These are phyloP conservation scores for Epinephelus awoara DNA, from an alignment of 2,797 vertebrate genomes.

Conservation along the genomic window DNA sequence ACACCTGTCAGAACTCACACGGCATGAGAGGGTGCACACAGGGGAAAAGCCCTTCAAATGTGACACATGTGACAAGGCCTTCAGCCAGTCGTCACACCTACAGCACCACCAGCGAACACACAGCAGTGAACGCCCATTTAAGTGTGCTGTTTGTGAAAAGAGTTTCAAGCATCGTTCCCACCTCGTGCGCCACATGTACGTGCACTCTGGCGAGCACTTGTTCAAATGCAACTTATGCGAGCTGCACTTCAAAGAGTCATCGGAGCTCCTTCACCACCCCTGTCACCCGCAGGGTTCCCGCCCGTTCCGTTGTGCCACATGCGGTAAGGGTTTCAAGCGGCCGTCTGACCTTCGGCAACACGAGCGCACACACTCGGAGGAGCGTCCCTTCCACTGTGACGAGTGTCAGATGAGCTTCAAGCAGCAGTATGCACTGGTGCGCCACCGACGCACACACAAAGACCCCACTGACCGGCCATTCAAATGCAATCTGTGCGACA, in stretches of 20 bases:
- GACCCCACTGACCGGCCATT: conserved; percentile 90
- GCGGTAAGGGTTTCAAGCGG: conserved; percentile 96
- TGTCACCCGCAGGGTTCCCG: conserved; percentile 96
- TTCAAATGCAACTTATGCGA: conserved; percentile 98
- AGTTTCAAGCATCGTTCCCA: conserved; percentile 99
- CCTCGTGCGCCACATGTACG: conserved; percentile 98
- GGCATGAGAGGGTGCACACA: conserved; percentile 96
- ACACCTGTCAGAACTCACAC: conserved; percentile 95
- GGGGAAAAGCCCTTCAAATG: conserved; percentile 98
- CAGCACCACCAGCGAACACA: conserved; percentile 98
- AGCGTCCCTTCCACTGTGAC: conserved; percentile 99
- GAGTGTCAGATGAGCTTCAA: conserved; percentile 99
- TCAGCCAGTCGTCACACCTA: conserved; percentile 98
- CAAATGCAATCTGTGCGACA: conserved; percentile 97
- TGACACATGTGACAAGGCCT: conserved; percentile 96
- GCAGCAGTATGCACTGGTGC: conserved; percentile 96
- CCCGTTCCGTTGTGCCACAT: conserved; percentile 94
- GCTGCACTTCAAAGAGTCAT: conserved; percentile 97
- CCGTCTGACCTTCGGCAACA: conserved; percentile 97
- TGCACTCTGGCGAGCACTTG: conserved; percentile 95
- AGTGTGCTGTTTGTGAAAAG: conserved; percentile 97
- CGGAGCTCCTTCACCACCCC: conserved; percentile 97
- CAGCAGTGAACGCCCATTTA: conserved; percentile 96
- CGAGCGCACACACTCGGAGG: conserved; percentile 96
- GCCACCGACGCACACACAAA: conserved; percentile 96